Evolutionary conservation across 2,113 vertebrate species (phyloP).

Genomic region (Ophthalmolycus amberensis): DNA sequence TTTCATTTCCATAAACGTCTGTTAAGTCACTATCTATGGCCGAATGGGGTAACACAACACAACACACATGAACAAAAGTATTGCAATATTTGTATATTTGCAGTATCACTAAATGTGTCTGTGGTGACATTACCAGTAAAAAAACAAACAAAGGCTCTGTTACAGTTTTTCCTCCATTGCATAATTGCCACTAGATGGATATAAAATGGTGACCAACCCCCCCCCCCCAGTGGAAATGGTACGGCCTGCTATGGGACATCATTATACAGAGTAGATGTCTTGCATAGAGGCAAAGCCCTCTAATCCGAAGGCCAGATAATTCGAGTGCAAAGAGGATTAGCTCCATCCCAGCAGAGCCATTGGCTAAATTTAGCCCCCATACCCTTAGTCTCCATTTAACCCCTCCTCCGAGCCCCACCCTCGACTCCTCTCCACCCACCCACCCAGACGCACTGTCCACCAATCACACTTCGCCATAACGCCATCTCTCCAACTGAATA

Average conservation of each 20-base stretch:
- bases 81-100: not conserved
- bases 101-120: not conserved
- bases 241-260: slow-evolving; percentile 71
- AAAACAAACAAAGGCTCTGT: not conserved
- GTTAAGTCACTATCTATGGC: not conserved
- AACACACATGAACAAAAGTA: not conserved
- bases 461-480: slow-evolving; percentile 43
- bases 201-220: not conserved
- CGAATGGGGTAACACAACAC: not conserved
- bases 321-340: slow-evolving; percentile 94
- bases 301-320: slow-evolving; percentile 92
- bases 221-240: slow-evolving; percentile 60
- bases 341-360: slow-evolving; percentile 86
- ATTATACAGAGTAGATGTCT: slow-evolving; percentile 83
- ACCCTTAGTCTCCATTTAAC: slow-evolving; percentile 71
- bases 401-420: slow-evolving; percentile 61
- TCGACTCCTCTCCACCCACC: slow-evolving; percentile 30
- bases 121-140: not conserved
- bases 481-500: slow-evolving; percentile 32
- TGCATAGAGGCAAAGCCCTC: slow-evolving; percentile 85
- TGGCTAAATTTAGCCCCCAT: slow-evolving; percentile 90
- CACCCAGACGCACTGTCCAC: slow-evolving; percentile 27
- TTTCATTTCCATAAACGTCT: not conserved
- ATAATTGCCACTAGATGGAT: not conserved
- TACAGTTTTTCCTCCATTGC: not conserved